Base-by-base conservation (phyloP, 2,113 vertebrate genomes). In the Boulengeromyrus knoepffleri region DNA sequence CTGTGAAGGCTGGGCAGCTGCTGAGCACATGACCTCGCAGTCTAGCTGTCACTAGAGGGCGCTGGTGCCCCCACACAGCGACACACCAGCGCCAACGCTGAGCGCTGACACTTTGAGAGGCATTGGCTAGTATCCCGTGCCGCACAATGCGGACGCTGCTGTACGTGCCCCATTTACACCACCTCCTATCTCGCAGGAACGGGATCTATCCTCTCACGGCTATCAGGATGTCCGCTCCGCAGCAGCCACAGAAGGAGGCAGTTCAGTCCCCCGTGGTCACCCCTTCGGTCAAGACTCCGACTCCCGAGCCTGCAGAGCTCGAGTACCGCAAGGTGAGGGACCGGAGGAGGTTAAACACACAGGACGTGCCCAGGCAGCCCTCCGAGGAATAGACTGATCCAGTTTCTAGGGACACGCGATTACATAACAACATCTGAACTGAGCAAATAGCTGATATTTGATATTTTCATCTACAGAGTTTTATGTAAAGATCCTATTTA, bases 151-250 rank as follows among this genome's bases (percentile, higher is more conserved):
- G 84, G 24, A 21, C 62, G 10, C 13, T 1, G 42, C 24, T 56
- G n/a, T 27, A 2, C 0, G 3, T 9, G 15, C 2, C 56, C 3
- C 36, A 53, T 50, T 21, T 77, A 36, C 77, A 12, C 62, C 1
- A 1, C 45, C 88, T 89, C 24, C 74, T 19, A 0, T 49, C 7
- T 13, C 3, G 47, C 52, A 99, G 99, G 95, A 99, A 99, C 45
- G 98, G 99, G 24, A 99, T 99, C 93, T 99, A 99, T 90, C 98
- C 99, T 5, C 95, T 99, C 90, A 99, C 98, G 0, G 98, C 99
- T 1, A 99, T 99, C 42, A 98, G 98, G 87, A 94, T 99, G 74
- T 97, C 98, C 0, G 96, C 97, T 27, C 97, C 97, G 62, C 98
- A 99, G 91, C 99, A 99, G 88, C 98, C 98, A 4, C 98, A 99